These are phyloP conservation scores for Diarsia brunnea DNA, from an alignment of 2,888 invertebrate genomes.

Conservation along the genomic window DNA sequence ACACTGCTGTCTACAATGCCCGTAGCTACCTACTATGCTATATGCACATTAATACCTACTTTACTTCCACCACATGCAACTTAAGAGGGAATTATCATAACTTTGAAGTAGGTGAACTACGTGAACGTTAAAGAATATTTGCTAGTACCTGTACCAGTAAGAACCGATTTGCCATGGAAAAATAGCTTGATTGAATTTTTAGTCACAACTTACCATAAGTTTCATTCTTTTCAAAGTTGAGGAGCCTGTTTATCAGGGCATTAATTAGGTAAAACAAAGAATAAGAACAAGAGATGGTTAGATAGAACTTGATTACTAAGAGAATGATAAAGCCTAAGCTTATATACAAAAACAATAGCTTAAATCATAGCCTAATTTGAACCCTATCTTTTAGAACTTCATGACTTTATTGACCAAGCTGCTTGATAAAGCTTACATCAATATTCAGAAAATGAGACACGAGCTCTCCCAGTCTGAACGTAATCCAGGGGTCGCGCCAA, in stretches of 20 bases:
- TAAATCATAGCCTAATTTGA: neutral
- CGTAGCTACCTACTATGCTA: too few relatives aligned
- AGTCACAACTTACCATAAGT: neutral
- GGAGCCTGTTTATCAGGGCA: neutral
- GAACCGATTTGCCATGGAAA: neutral
- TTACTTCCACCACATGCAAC: neutral
- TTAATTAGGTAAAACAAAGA: too few relatives aligned
- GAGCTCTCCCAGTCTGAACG: conserved; percentile 69
- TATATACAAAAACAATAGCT: neutral
- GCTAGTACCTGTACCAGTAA: neutral
- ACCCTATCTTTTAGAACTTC: neutral
- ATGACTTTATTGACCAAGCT: neutral
- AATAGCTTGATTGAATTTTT: neutral
- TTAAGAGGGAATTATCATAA: neutral
- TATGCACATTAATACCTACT: too few relatives aligned
- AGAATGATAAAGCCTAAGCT: too few relatives aligned
- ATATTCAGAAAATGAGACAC: neutral
- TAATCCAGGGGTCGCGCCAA: conserved; percentile 66
- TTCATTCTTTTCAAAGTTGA: neutral
- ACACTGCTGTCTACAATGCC: neutral
- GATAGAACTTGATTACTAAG: too few relatives aligned
- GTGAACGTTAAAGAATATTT: conserved; percentile 17
- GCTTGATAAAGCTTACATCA: neutral
- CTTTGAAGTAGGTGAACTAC: conserved; percentile 18
- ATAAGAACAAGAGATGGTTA: too few relatives aligned